phyloP scores from a whole-genome alignment of 2,113 vertebrate species.

The Paraplagusia blochii region DNA sequence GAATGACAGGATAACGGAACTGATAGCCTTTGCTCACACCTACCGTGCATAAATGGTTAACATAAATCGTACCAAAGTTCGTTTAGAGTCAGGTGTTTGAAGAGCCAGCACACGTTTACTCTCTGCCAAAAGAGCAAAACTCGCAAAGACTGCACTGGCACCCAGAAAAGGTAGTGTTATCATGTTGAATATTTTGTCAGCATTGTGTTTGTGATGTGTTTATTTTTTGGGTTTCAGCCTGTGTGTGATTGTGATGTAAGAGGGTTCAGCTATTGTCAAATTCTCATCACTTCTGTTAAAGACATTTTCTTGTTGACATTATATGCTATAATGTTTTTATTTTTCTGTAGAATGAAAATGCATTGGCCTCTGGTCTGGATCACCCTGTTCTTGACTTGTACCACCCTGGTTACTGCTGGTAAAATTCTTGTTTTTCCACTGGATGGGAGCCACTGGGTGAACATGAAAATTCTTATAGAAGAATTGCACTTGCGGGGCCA shows the following conservation, averaged over 20 bases:
- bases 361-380: constrained; percentile 16
- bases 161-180: constrained; percentile 12
- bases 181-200: background rate
- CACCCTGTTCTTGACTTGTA: constrained; percentile 19
- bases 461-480: constrained; percentile 64
- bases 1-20: background rate
- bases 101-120: background rate
- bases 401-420: constrained; percentile 26
- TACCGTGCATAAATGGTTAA: background rate
- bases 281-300: no score
- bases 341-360: constrained; percentile 34
- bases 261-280: no score
- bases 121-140: background rate
- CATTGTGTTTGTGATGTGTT: background rate
- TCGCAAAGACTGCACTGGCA: background rate
- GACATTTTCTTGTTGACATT: background rate
- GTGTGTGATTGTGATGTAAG: background rate
- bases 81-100: background rate
- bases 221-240: background rate
- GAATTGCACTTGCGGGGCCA: constrained; percentile 58
- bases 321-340: constrained; percentile 6
- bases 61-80: constrained; percentile 20
- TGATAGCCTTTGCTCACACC: constrained; percentile 10
- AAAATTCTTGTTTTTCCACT: constrained; percentile 59
- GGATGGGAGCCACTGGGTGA: constrained; percentile 68